Percentiles rank a stretch among this genome's conserved stretches.
These are phyloP conservation scores for Cynodonichthys magdalenae DNA, from an alignment of 2,797 vertebrate genomes.

Conservation along the genomic window DNA sequence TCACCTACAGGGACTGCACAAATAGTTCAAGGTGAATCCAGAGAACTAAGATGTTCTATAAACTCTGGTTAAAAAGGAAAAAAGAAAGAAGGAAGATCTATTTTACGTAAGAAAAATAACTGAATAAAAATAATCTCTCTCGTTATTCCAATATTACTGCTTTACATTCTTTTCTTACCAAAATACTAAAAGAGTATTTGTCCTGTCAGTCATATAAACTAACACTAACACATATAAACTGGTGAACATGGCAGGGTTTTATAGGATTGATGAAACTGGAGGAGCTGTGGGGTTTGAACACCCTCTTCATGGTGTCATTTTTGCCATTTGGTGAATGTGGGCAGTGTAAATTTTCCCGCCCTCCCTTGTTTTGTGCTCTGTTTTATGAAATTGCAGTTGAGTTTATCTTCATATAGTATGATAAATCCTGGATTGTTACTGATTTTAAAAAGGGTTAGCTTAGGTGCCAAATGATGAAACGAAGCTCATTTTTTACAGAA, in stretches of 20 bases:
- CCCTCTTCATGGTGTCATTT: conserved; percentile 67
- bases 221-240: conserved; percentile 5
- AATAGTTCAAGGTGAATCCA: conserved; percentile 16
- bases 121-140: too few species aligned
- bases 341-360: conserved; percentile 74
- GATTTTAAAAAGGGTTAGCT: conserved; percentile 41
- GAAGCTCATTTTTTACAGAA: conserved; percentile 42
- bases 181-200: conserved; percentile 4
- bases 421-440: conserved; percentile 36
- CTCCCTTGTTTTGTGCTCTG: conserved; percentile 46
- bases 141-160: not conserved
- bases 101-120: too few species aligned
- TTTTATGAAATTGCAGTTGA: conserved; percentile 41
- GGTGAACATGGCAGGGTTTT: conserved; percentile 17
- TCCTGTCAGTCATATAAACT: conserved; percentile 3
- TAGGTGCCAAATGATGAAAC: conserved; percentile 49
- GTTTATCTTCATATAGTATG: conserved; percentile 17
- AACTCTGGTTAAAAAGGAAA: not conserved
- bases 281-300: conserved; percentile 58
- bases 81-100: too few species aligned
- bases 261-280: conserved; percentile 32
- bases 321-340: conserved; percentile 81
- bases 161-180: not conserved
- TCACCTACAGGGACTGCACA: conserved; percentile 2
- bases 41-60: not conserved